Conservation (phyloP, 2,888 invertebrate species). For the Clanis bilineata region DNA sequence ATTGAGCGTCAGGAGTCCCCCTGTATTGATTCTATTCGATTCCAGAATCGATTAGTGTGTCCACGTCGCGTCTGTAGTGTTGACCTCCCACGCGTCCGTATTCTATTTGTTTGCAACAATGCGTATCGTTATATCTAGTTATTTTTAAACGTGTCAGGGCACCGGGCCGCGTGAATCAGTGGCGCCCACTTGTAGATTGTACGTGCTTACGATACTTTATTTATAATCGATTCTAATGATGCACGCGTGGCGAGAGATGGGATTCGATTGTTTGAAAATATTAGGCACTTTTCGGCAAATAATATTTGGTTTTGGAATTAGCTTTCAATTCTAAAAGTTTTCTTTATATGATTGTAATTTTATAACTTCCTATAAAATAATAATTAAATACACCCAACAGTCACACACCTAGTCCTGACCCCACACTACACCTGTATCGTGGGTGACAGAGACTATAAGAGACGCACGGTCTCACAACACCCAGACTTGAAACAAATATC, state of each 20-base stretch:
- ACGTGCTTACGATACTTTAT: background rate
- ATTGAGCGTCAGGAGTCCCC: too few species aligned
- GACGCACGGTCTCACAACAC: too few species aligned
- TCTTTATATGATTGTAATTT: too few species aligned
- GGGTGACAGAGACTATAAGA: too few species aligned
- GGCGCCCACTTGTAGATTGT: background rate
- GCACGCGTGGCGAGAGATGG: background rate
- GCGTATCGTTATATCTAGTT: background rate
- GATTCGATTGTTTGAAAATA: background rate
- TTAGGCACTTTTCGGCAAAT: too few species aligned
- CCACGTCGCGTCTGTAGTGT: background rate
- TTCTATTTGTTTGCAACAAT: conserved; percentile 7
- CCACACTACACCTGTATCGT: too few species aligned
- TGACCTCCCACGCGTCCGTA: background rate
- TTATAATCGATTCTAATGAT: background rate
- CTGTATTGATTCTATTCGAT: background rate
- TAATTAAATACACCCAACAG: too few species aligned
- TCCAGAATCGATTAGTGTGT: background rate
- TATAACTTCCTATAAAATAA: too few species aligned
- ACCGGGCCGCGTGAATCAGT: conserved; percentile 2
- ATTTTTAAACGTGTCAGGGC: conserved; percentile 7
- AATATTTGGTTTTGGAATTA: too few species aligned
- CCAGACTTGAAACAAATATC: too few species aligned
- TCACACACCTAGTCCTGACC: too few species aligned
- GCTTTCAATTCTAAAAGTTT: too few species aligned